Evolutionary conservation across 2,113 vertebrate species (phyloP), one percentile per base, ranked within the genome.

Genomic region (Noctilio leporinus): DNA sequence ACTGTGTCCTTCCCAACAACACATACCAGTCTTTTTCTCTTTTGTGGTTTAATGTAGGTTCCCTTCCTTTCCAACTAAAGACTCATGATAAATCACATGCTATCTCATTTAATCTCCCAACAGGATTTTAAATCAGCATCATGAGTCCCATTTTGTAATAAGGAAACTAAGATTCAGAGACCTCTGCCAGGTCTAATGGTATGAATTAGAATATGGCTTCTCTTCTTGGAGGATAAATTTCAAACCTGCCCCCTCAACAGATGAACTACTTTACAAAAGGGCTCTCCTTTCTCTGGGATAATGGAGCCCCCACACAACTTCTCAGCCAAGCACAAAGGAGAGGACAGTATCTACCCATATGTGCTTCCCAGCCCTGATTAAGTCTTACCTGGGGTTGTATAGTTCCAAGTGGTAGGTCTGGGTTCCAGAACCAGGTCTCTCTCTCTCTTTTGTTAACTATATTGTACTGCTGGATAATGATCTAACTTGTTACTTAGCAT

Each of bases 81-180:
- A 72, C 43, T 10, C 7, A 22, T 10, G 30, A 35, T 92, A 59
- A 40, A 35, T 67, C 38, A 55, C 22, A 3, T 16, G 4, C 33
- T 59, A 73, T 26, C 47, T 78, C 53, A 86, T 64, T 65, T 69
- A 85, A 85, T 9, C 19, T 11, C 43, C 19, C 47, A n/a, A 47
- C 62, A 45, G 75, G 28, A 2, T 67, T 80, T 55, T 24, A 43
- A 22, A 57, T 40, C 43, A 64, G 22, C 20, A 6, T 38, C n/a
- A 30, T 49, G 64, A 19, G 20, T 10, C 30, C 28, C n/a, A 67
- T 80, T 65, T 90, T 76, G 33, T 64, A 95, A 70, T 45, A 64
- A 70, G 51, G 65, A 95, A 81, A 93, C 28, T 16, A 67, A 91
- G 76, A 72, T 45, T 85, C 64, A 30, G 65, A 55, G 38, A 70